Evolutionary conservation across 1,140 invertebrate genomes (phyloP).

Genomic region (Brachionus asplanchnoidis): DNA sequence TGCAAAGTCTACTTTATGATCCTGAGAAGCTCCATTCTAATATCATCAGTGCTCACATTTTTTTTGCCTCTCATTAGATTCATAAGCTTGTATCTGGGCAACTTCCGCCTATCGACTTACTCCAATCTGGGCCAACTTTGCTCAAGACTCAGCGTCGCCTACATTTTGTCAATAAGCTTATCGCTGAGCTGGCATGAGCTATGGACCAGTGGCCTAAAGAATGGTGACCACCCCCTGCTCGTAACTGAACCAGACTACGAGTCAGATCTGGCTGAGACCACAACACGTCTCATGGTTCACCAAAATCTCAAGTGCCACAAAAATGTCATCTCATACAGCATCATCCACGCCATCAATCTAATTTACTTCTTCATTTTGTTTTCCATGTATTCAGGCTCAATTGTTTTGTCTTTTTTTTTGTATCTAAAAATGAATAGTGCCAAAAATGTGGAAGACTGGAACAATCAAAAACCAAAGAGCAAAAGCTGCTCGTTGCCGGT

Average conservation of each 20-base stretch:
- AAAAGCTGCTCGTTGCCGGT: not conserved
- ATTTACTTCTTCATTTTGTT: slow-evolving; percentile 8
- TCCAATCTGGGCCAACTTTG: slow-evolving; percentile 9
- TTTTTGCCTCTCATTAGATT: not conserved
- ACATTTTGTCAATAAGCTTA: not conserved
- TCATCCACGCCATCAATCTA: not conserved
- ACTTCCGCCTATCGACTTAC: not conserved
- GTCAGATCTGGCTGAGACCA: not conserved
- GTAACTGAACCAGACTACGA: not conserved
- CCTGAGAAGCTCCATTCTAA: slow-evolving; percentile 8
- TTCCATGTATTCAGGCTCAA: not conserved
- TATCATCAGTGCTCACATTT: not conserved
- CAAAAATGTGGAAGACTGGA: not conserved
- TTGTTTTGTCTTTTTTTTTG: not conserved
- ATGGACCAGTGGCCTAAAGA: not conserved
- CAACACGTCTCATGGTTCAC: not conserved
- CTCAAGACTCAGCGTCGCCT: not conserved
- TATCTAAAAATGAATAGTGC: not conserved
- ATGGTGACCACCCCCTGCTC: not conserved
- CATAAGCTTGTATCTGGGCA: not conserved
- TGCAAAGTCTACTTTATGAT: slow-evolving; percentile 32
- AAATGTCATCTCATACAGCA: not conserved
- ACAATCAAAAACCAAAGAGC: not conserved
- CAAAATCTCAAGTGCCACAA: not conserved
- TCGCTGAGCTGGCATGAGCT: slow-evolving; percentile 6